Percentiles rank a stretch among this genome's conserved stretches.
Conservation (phyloP, 2,113 vertebrate genomes). For the Myocastor coypus region DNA sequence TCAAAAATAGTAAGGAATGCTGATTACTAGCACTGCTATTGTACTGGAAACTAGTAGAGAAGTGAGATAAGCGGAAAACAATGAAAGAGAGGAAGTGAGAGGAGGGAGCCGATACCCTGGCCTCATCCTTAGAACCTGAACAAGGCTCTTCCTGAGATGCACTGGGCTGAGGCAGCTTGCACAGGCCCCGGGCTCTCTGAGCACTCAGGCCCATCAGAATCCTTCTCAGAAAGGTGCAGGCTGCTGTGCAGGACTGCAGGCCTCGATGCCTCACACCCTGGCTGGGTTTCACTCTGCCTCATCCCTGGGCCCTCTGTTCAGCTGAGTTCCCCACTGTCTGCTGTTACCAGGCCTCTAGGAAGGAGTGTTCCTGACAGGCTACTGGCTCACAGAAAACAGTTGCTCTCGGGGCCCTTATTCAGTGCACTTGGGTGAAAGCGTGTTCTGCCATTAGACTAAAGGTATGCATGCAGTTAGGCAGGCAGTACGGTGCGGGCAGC, state of each 20-base stretch:
- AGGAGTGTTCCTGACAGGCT: rapidly evolving
- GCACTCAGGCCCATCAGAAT: too few species aligned
- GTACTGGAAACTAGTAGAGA: neutral
- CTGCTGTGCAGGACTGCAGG: neutral
- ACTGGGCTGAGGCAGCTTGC: neutral
- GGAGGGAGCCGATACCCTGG: neutral
- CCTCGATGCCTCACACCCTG: neutral
- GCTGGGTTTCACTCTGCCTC: neutral
- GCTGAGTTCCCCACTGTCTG: neutral
- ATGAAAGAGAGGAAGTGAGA: neutral
- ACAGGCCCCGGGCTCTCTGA: too few species aligned
- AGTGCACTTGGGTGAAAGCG: too few species aligned
- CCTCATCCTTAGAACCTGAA: neutral
- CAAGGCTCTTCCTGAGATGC: neutral
- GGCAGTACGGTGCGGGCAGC: rapidly evolving
- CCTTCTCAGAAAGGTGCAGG: too few species aligned
- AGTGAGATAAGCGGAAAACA: neutral
- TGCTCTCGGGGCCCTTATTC: rapidly evolving
- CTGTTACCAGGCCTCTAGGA: neutral
- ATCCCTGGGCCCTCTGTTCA: neutral
- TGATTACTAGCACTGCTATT: constrained; percentile 44
- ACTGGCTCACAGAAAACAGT: neutral
- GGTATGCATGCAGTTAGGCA: too few species aligned
- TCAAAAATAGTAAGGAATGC: constrained; percentile 67
- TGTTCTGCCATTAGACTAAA: neutral